Conservation (phyloP, 2,113 vertebrate genomes). For the Phoenicopterus ruber region DNA sequence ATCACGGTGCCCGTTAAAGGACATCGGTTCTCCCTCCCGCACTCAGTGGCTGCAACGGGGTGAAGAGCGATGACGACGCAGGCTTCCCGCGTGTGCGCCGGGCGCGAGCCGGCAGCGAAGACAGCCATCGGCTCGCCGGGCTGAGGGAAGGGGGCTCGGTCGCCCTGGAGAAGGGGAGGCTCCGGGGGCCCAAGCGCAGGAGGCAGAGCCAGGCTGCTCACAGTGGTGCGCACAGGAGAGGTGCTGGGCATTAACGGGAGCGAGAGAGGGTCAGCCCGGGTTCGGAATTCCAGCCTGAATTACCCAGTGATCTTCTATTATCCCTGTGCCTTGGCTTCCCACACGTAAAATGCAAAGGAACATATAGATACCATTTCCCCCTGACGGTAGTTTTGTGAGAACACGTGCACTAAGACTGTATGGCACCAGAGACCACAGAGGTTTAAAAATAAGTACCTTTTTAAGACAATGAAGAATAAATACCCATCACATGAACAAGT, state of each 20-base stretch:
- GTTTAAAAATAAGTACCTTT: conserved; percentile 32
- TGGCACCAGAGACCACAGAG: not conserved
- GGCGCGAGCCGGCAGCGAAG: not conserved
- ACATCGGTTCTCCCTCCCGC: accelerated
- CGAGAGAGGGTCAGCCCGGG: not conserved
- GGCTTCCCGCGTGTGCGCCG: accelerated
- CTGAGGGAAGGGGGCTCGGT: not conserved
- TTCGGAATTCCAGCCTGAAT: not conserved
- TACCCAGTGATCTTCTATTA: not conserved
- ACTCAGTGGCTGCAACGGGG: accelerated
- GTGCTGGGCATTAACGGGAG: accelerated
- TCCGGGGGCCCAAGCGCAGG: not conserved
- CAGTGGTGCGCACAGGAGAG: not conserved
- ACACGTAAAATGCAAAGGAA: not conserved
- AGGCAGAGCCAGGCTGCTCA: not conserved
- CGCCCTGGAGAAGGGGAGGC: accelerated
- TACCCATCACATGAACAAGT: not conserved
- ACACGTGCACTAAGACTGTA: not conserved
- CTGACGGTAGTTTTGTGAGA: not conserved
- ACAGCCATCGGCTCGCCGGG: not conserved
- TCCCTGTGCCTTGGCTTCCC: not conserved
- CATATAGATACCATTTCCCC: not conserved
- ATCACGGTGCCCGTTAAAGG: accelerated
- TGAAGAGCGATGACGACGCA: accelerated
- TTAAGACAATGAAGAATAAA: conserved; percentile 31